Percentiles rank a stretch among this genome's conserved stretches.
phyloP scores from a whole-genome alignment of 2,888 invertebrate species.

The Agrenia bidenticulata region DNA sequence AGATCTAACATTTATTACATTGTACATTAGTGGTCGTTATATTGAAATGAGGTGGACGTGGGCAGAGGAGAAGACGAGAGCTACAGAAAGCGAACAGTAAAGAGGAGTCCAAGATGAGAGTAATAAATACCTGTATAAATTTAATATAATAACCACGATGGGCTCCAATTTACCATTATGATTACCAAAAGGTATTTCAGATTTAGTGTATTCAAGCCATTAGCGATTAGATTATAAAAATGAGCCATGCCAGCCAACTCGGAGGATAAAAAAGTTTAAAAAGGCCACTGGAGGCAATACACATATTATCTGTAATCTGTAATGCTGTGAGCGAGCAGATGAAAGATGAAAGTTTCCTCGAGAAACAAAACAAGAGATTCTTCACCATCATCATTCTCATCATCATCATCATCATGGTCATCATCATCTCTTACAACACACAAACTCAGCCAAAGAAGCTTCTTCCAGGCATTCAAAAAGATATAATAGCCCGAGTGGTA shows the following conservation, averaged over 20 bases:
- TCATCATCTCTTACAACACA: too few relatives aligned
- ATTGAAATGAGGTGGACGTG: slow-evolving; percentile 11
- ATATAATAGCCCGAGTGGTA: too few relatives aligned
- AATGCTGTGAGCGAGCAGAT: slow-evolving; percentile 10
- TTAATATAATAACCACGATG: slow-evolving; percentile 11
- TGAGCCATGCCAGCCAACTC: neutral
- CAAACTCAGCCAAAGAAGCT: too few relatives aligned
- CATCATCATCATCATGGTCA: neutral
- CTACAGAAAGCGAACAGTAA: too few relatives aligned
- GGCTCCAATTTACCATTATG: slow-evolving; percentile 17
- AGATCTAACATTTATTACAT: slow-evolving; percentile 2
- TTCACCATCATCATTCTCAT: neutral
- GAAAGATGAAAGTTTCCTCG: slow-evolving; percentile 7
- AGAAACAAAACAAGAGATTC: slow-evolving; percentile 12
- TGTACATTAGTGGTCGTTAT: neutral
- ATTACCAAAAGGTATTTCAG: slow-evolving; percentile 19
- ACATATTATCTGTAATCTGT: slow-evolving; percentile 11
- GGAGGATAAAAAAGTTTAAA: neutral
- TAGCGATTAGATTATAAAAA: slow-evolving; percentile 21
- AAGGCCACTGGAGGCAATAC: slow-evolving; percentile 16
- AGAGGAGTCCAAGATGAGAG: neutral
- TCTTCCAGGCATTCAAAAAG: too few relatives aligned
- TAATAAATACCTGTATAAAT: slow-evolving; percentile 18
- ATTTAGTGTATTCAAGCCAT: slow-evolving; percentile 15
- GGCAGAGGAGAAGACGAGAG: neutral